These are phyloP conservation scores for Carterocephalus palaemon DNA, from an alignment of 2,888 invertebrate species.

Conservation along the genomic window DNA sequence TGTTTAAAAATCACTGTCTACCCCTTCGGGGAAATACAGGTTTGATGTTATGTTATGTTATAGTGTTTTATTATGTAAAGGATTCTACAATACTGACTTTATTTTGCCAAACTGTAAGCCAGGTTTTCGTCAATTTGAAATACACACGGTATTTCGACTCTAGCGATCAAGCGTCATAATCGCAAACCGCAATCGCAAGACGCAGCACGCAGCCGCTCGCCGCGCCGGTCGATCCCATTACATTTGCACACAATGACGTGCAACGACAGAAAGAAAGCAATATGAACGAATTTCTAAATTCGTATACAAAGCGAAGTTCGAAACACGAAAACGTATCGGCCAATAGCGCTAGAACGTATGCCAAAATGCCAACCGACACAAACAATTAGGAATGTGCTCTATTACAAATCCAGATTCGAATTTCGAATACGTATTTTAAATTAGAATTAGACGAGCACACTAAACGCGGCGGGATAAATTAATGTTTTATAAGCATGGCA, in stretches of 20 bases:
- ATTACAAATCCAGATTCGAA: constrained; percentile 66
- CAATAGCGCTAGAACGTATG: constrained; percentile 67
- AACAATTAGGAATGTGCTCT: constrained; percentile 72
- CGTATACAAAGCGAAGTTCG: constrained; percentile 70
- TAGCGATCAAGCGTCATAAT: not conserved
- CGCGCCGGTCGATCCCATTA: constrained; percentile 40
- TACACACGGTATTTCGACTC: too few relatives aligned
- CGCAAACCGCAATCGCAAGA: not conserved
- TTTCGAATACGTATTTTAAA: constrained; percentile 46
- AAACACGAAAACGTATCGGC: constrained; percentile 68
- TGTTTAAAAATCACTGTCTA: too few relatives aligned
- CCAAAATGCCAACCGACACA: constrained; percentile 67
- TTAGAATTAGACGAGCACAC: constrained; percentile 29
- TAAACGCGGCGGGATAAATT: constrained; percentile 1
- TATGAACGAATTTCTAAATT: constrained; percentile 70
- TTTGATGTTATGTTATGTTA: too few relatives aligned
- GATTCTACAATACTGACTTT: too few relatives aligned
- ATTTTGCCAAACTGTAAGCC: too few relatives aligned
- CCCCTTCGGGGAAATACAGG: too few relatives aligned
- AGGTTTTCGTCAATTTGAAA: too few relatives aligned
- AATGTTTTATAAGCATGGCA: too few relatives aligned
- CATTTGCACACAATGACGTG: constrained; percentile 72
- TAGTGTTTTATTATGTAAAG: too few relatives aligned
- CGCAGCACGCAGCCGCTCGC: constrained; percentile 14
- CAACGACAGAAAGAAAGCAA: constrained; percentile 65